Base-by-base conservation (phyloP, 2,888 invertebrate genomes). In the Limnephilus auricula region DNA sequence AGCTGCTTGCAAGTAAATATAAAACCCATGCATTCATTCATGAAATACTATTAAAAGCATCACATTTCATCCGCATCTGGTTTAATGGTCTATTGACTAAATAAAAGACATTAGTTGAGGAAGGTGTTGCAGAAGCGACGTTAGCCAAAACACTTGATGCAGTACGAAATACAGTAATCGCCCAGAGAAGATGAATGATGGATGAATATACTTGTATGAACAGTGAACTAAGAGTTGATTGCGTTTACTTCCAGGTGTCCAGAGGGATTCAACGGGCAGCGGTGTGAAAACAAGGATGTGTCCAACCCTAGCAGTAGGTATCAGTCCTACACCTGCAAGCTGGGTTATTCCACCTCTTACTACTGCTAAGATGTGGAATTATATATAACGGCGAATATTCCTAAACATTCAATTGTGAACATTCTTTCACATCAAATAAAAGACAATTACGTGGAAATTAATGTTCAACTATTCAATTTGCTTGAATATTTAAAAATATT, bases 1-100 rank as follows among this genome's bases (percentile, higher is more conserved):
- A 96, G 97, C 97, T 95, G 98, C 97, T 95, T 98, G 98, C 97
- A 97, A 97, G 98, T 98, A 96, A 98, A 98, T 97, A 94, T 93
- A 89, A 86, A 25, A 15, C 25, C n/a, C 65, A 65, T 0, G 9
- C 9, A 18, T 9, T 65, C 6, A 65, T 65, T 65, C 25, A n/a
- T n/a, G 9, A 18, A 65, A 25, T 65, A 25, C 25, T n/a, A 25
- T n/a, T 65, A 65, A n/a, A 65, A 65, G 25, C 25, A 6, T 65
- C 1, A 65, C 65, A 65, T 15, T 50, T 50, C 45, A 50, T 50
- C 45, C 45, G 0, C 12, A 50, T 50, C 15, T 15, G 15, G 45
- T 15, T 15, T 13, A 50, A 50, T 15, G 15, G 13, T 50, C 45
- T 50, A 50, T 65, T 65, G 25, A 65, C 25, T 65, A 65, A 25